These are phyloP conservation scores for Crotalus adamanteus DNA, from an alignment of 2,797 vertebrate species.

Conservation along the genomic window DNA sequence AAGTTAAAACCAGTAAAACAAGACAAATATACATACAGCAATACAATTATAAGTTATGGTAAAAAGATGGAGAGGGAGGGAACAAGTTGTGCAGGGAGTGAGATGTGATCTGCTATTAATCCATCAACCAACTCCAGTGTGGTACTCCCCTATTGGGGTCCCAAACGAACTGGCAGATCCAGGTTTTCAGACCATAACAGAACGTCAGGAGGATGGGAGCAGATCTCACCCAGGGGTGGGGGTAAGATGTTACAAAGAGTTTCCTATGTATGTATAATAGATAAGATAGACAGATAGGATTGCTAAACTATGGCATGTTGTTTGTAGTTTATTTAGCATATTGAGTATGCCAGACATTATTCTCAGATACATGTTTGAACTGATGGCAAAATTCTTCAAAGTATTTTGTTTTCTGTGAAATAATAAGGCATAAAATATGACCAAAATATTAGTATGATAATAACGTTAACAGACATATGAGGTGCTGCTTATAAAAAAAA, in stretches of 20 bases:
- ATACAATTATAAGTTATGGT: neutral
- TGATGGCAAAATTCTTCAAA: neutral
- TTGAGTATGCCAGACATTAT: neutral
- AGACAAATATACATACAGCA: neutral
- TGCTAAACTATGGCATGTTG: neutral
- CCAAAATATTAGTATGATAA: neutral
- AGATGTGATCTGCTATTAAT: neutral
- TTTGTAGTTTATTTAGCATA: neutral
- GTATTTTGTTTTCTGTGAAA: neutral
- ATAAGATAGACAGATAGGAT: neutral
- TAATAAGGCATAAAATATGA: neutral
- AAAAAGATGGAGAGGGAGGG: neutral
- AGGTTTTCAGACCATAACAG: neutral
- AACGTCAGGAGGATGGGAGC: neutral
- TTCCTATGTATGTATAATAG: neutral
- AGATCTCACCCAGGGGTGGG: neutral
- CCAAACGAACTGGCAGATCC: neutral
- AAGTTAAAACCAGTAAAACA: neutral
- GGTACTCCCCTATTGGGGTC: neutral
- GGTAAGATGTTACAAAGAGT: neutral
- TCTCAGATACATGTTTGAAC: neutral
- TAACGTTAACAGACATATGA: neutral
- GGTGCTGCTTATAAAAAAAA: neutral
- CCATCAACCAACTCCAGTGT: neutral
- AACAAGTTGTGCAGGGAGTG: neutral